phyloP scores from a whole-genome alignment of 2,888 invertebrate species.

The Cosmorhoe ocellata region DNA sequence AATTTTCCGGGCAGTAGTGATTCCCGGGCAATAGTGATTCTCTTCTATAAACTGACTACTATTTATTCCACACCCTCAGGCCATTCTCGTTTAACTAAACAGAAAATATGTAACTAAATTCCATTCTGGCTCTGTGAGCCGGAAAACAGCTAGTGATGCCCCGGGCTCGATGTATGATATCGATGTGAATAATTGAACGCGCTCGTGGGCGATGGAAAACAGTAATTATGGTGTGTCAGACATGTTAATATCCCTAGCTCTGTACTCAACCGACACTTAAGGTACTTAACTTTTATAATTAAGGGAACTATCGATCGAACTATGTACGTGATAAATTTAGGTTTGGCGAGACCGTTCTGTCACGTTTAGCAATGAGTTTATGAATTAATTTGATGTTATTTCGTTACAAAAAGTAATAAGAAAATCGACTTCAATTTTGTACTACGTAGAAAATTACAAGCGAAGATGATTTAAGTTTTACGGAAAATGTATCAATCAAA shows the following conservation, averaged over 20 bases:
- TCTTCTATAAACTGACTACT: background rate
- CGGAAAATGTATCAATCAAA: too few relatives aligned
- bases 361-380: too few relatives aligned
- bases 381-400: too few relatives aligned
- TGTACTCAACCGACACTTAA: background rate
- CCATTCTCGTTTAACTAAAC: constrained; percentile 51
- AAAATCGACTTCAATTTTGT: too few relatives aligned
- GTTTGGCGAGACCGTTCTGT: too few relatives aligned
- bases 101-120: constrained; percentile 62
- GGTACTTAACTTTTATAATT: constrained; percentile 7
- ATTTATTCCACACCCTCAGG: constrained; percentile 21
- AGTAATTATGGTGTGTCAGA: constrained; percentile 18
- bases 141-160: constrained; percentile 53
- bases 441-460: too few relatives aligned
- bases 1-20: too few relatives aligned
- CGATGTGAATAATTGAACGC: constrained; percentile 20
- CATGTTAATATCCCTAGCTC: constrained; percentile 4
- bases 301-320: background rate
- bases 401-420: too few relatives aligned
- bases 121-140: constrained; percentile 57
- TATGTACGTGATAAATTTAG: too few relatives aligned
- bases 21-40: background rate
- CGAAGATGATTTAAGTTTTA: too few relatives aligned
- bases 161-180: constrained; percentile 19
- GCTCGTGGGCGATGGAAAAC: constrained; percentile 10